Evolutionary conservation across 2,888 invertebrate genomes (phyloP).

Genomic region (Diarsia mendica): DNA sequence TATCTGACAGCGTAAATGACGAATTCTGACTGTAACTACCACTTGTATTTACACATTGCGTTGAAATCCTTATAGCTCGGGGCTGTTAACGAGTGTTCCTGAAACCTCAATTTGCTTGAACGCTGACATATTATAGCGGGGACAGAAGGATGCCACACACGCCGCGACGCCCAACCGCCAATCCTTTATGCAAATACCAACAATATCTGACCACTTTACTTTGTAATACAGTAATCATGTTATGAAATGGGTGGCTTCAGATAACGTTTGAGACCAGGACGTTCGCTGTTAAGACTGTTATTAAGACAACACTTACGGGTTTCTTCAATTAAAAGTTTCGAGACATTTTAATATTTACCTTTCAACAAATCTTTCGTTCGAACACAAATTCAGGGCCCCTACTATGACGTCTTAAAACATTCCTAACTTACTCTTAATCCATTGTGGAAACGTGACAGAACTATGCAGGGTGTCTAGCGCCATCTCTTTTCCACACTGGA

Average conservation of each 20-base stretch:
- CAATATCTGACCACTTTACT: constrained; percentile 73
- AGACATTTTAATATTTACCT: constrained; percentile 55
- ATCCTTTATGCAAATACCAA: constrained; percentile 85
- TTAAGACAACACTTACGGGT: constrained; percentile 53
- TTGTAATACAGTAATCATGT: constrained; percentile 79
- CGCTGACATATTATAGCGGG: constrained; percentile 74
- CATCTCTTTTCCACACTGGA: too few species aligned
- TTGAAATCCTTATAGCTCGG: constrained; percentile 68
- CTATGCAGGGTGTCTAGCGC: too few species aligned
- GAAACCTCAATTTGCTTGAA: constrained; percentile 80
- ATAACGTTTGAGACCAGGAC: constrained; percentile 52
- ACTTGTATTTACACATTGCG: constrained; percentile 64
- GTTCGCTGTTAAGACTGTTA: constrained; percentile 47
- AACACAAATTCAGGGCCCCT: constrained; percentile 70
- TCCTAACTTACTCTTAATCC: too few species aligned
- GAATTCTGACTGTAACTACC: constrained; percentile 64
- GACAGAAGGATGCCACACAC: constrained; percentile 80
- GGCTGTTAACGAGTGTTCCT: constrained; percentile 80
- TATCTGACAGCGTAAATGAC: constrained; percentile 72
- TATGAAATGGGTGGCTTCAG: constrained; percentile 67
- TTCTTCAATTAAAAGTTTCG: constrained; percentile 63
- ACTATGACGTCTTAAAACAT: too few species aligned
- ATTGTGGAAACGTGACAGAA: too few species aligned
- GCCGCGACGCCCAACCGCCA: constrained; percentile 74
- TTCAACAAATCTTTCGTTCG: constrained; percentile 64